Percentiles rank a stretch among this genome's conserved stretches.
Conservation (phyloP, 2,888 invertebrate species). For the Himalopsyche anomala region DNA sequence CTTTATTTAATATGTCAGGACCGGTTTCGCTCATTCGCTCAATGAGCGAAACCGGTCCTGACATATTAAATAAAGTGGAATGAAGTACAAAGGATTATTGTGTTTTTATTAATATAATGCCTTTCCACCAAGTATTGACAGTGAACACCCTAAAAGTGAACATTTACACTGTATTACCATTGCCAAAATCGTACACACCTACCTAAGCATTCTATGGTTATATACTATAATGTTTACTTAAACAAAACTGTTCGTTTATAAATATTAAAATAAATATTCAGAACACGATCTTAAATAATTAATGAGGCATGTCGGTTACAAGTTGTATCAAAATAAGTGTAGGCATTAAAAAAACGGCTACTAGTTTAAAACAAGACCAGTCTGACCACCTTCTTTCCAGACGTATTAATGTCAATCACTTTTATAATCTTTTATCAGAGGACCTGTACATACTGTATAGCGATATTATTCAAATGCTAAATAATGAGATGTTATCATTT, state of each 20-base stretch:
- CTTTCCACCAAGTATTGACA: too few relatives aligned
- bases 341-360: slow-evolving; percentile 34
- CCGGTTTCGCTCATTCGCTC: too few relatives aligned
- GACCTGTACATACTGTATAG: slow-evolving; percentile 4
- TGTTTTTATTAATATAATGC: too few relatives aligned
- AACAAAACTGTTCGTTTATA: not conserved
- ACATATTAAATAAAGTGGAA: too few relatives aligned
- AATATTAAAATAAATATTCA: not conserved
- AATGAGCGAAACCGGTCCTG: too few relatives aligned
- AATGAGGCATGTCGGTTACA: slow-evolving; percentile 35
- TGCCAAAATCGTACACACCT: too few relatives aligned
- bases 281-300: not conserved
- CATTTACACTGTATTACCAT: too few relatives aligned
- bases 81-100: too few relatives aligned
- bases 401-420: slow-evolving; percentile 42
- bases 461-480: slow-evolving; percentile 28
- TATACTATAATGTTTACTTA: not conserved
- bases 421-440: slow-evolving; percentile 38
- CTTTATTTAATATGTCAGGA: too few relatives aligned
- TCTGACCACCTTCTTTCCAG: slow-evolving; percentile 36
- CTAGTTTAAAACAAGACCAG: slow-evolving; percentile 27
- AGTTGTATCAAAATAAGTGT: slow-evolving; percentile 38
- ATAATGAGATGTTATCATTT: slow-evolving; percentile 33
- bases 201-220: too few relatives aligned
- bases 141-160: too few relatives aligned